A percentile compares a stretch with the other conserved stretches of the same genome.
phyloP scores from a whole-genome alignment of 2,113 vertebrate species.

The Peromyscus leucopus region DNA sequence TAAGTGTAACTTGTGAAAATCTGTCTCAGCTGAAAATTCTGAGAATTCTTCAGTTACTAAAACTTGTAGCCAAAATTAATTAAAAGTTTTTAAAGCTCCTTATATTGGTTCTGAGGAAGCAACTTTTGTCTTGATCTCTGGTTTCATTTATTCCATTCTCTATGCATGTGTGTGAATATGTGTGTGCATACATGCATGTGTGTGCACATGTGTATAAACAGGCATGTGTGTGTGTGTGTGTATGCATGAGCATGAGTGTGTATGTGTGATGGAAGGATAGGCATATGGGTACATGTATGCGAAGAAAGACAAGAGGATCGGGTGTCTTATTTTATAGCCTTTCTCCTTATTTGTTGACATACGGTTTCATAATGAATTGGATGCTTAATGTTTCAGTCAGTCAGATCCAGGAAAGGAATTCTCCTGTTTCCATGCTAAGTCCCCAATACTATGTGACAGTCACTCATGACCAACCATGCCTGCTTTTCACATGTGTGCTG shows the following conservation, averaged over 20 bases:
- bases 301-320: background rate
- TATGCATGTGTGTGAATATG: background rate
- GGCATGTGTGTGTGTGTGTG: background rate
- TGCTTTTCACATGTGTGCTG: background rate
- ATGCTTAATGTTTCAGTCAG: background rate
- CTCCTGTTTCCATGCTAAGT: background rate
- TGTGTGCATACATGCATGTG: background rate
- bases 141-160: background rate
- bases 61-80: background rate
- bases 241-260: background rate
- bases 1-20: background rate
- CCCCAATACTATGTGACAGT: background rate
- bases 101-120: rapidly evolving
- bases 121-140: background rate
- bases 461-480: background rate
- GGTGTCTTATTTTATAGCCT: no score
- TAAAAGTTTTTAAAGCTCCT: background rate
- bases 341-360: background rate
- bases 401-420: background rate
- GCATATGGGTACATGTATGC: background rate
- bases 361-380: background rate
- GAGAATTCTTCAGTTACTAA: background rate
- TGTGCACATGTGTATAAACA: background rate
- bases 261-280: background rate
- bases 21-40: background rate